These are phyloP conservation scores for Hypomecis atomaria DNA, from an alignment of 2,888 invertebrate species.

Conservation along the genomic window DNA sequence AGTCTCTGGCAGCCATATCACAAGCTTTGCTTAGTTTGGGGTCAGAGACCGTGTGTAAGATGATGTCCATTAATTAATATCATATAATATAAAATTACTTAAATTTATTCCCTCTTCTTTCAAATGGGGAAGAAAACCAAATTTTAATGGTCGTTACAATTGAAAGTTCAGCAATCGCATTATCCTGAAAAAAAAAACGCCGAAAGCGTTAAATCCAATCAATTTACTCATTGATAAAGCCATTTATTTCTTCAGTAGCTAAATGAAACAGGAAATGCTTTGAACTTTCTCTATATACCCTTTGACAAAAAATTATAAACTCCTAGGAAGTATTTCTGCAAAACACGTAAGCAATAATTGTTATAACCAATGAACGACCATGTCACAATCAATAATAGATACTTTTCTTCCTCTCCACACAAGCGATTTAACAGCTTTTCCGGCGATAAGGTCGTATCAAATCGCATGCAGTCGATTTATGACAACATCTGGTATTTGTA, in stretches of 20 bases:
- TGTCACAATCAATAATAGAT: not conserved
- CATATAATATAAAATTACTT: too few relatives aligned
- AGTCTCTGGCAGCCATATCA: too few relatives aligned
- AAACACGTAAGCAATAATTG: conserved; percentile 7
- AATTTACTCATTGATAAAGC: not conserved
- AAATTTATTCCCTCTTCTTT: too few relatives aligned
- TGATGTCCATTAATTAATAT: too few relatives aligned
- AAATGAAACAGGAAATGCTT: not conserved
- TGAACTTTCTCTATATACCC: not conserved
- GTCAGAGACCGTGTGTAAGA: too few relatives aligned
- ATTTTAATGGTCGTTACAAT: too few relatives aligned
- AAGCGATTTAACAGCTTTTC: not conserved
- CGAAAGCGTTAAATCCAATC: too few relatives aligned
- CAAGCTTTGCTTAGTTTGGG: too few relatives aligned
- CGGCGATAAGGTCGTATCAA: conserved; percentile 10
- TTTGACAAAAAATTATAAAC: conserved; percentile 2
- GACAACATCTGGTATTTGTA: conserved; percentile 6
- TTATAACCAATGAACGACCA: conserved; percentile 4
- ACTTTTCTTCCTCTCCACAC: not conserved
- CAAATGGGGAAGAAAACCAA: too few relatives aligned
- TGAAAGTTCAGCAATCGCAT: too few relatives aligned
- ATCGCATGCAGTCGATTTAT: conserved; percentile 10
- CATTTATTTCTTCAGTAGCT: not conserved
- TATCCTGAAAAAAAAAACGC: too few relatives aligned
- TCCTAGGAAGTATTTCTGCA: not conserved